Conservation (phyloP, 2,888 invertebrate species). For the Urechis unicinctus region DNA sequence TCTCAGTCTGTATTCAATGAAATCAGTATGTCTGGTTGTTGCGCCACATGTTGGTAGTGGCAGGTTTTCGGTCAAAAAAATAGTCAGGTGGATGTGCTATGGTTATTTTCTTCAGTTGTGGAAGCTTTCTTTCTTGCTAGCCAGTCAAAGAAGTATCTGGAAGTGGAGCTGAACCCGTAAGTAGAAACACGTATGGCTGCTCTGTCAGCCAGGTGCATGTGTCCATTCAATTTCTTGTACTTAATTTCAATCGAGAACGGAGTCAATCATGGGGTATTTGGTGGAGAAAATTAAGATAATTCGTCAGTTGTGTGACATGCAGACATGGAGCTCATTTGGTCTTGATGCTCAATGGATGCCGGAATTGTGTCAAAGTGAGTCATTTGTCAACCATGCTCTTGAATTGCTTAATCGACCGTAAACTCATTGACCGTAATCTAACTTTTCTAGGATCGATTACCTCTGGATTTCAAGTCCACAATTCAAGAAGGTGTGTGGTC, state of each 20-base stretch:
- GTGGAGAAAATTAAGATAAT: background rate
- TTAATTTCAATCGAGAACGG: background rate
- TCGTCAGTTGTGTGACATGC: conserved; percentile 7
- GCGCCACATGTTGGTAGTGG: too few species aligned
- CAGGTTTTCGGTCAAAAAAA: too few species aligned
- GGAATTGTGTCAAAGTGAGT: conserved; percentile 50
- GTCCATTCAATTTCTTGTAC: background rate
- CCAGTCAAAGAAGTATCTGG: conserved; percentile 52
- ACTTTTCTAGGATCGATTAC: conserved; percentile 48
- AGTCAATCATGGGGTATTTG: too few species aligned
- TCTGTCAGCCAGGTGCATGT: too few species aligned
- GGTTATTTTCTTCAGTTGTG: conserved; percentile 40
- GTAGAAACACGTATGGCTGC: conserved; percentile 31
- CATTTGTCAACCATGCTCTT: background rate
- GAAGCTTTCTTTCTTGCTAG: conserved; percentile 54
- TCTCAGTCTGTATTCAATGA: too few species aligned
- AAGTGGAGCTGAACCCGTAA: conserved; percentile 54
- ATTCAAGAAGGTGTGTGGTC: conserved; percentile 46
- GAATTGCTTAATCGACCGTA: background rate
- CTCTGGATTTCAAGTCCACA: conserved; percentile 34
- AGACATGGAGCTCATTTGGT: conserved; percentile 52
- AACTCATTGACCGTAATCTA: too few species aligned
- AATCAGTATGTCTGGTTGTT: too few species aligned
- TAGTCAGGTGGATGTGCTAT: background rate
- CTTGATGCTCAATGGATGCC: conserved; percentile 50